Conservation (phyloP, 2,797 vertebrate genomes). For the Epinephelus coioides region DNA sequence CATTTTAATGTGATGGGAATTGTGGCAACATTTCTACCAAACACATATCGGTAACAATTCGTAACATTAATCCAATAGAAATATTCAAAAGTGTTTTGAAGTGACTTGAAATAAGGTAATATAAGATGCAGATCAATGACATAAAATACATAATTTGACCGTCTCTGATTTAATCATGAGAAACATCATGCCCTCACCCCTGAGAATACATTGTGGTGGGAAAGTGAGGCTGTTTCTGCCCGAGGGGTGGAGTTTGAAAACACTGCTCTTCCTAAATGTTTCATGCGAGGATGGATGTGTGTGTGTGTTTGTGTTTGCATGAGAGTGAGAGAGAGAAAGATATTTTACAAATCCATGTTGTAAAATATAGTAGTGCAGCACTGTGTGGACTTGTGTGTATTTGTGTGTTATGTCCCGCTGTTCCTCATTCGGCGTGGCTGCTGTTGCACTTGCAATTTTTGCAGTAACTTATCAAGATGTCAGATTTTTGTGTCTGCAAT, state of each 20-base stretch:
- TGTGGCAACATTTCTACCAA: background rate
- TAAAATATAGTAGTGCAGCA: conserved; percentile 1
- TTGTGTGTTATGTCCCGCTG: background rate
- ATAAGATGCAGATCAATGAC: background rate
- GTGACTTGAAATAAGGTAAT: conserved; percentile 1
- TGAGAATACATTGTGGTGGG: conserved; percentile 10
- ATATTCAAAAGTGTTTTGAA: background rate
- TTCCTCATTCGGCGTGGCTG: background rate
- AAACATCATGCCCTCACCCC: conserved; percentile 21
- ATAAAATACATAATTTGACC: conserved; percentile 26
- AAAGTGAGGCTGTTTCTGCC: conserved; percentile 20
- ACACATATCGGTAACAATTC: background rate
- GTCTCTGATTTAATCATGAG: conserved; percentile 24
- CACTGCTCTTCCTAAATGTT: conserved; percentile 2
- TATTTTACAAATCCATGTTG: background rate
- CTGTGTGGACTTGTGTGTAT: background rate
- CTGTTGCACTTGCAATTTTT: background rate
- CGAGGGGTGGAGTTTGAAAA: conserved; percentile 40
- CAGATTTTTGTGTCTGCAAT: background rate
- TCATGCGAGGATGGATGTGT: conserved; percentile 9
- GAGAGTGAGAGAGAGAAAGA: background rate
- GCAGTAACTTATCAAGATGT: background rate
- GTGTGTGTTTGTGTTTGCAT: background rate
- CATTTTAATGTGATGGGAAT: background rate
- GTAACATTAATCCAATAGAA: background rate